Conservation (phyloP, 2,113 vertebrate genomes). For the Cricetomys ansorgei region DNA sequence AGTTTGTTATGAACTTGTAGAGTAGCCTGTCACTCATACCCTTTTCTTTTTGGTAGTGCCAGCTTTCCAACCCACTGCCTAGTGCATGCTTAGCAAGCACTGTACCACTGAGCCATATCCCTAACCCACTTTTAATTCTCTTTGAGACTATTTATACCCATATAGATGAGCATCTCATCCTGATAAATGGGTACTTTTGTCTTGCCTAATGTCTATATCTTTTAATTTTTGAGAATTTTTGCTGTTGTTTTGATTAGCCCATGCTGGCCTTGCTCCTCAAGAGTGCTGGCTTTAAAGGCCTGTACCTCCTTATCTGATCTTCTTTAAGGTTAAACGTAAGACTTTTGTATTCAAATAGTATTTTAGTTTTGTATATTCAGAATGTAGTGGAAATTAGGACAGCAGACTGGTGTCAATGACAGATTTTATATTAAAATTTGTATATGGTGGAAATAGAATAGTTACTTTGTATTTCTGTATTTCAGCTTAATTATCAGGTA, state of each 20-base stretch:
- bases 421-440: constrained; percentile 16
- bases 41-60: neutral
- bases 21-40: constrained; percentile 6
- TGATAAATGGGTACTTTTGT: neutral
- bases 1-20: neutral
- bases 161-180: neutral
- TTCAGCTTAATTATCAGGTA: neutral
- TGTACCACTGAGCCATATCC: neutral
- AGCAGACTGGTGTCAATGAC: neutral
- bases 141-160: constrained; percentile 20
- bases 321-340: neutral
- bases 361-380: constrained; percentile 32
- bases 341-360: constrained; percentile 15
- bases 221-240: constrained; percentile 18
- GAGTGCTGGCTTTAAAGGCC: neutral
- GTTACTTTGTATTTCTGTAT: neutral
- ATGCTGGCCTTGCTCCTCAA: neutral
- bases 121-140: neutral
- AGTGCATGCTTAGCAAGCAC: neutral
- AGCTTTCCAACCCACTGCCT: neutral
- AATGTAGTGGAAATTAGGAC: constrained; percentile 1
- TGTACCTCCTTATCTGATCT: neutral
- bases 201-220: neutral
- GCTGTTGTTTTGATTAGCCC: neutral
- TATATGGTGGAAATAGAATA: neutral